These are phyloP conservation scores for Gobiocypris rarus DNA, from an alignment of 2,113 vertebrate genomes.

Conservation along the genomic window DNA sequence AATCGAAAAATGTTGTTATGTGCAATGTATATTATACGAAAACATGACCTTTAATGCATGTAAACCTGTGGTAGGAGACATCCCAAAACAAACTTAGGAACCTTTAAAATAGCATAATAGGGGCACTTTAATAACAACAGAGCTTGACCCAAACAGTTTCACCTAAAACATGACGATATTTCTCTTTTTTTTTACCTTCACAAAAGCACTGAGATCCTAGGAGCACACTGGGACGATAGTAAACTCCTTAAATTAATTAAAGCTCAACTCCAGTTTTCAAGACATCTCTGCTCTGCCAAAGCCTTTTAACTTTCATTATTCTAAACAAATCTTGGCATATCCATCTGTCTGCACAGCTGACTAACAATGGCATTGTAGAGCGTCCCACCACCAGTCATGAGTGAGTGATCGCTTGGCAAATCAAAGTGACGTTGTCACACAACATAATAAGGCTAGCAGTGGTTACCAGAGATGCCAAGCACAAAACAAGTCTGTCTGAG, in stretches of 20 bases:
- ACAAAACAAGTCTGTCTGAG: not conserved
- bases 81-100: no score
- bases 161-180: no score
- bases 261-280: no score
- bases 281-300: not conserved
- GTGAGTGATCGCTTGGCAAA: slow-evolving; percentile 28
- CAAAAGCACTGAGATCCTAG: not conserved
- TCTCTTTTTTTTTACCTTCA: not conserved
- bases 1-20: no score
- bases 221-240: not conserved
- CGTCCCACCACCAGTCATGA: not conserved
- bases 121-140: no score
- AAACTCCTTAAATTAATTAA: not conserved
- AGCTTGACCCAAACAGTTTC: no score
- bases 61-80: no score
- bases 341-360: slow-evolving; percentile 5
- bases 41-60: no score
- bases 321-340: slow-evolving; percentile 10
- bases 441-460: not conserved
- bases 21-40: no score
- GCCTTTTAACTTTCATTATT: not conserved
- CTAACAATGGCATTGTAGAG: not conserved
- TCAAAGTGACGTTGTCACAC: slow-evolving; percentile 29
- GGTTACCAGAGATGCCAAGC: not conserved
- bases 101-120: no score